Base-by-base conservation (phyloP, 2,113 vertebrate species). In the Barnardius zonarius region DNA sequence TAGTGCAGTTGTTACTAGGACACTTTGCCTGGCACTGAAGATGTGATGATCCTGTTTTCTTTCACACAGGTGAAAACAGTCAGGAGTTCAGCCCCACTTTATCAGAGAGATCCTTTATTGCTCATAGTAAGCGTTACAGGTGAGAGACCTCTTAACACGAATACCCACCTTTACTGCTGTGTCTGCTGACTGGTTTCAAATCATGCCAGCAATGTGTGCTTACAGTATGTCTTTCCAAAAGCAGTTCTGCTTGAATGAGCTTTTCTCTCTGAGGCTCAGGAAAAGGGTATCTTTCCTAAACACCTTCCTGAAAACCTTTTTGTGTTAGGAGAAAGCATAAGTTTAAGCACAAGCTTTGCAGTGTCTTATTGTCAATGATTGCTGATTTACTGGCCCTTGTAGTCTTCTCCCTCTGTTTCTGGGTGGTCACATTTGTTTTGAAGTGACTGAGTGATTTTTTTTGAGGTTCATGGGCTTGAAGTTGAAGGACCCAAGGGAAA, bases 41-140 rank as follows among this genome's bases (percentile, higher is more conserved):
- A n/a, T 41, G 20, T 77, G 49, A 22, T 46, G 66, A 54, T 67
- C 31, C 75, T 80, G 33, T 92, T 96, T 92, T 37, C 80, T 88
- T 79, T 81, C 76, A 28, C 19, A 31, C 92, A 99, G 99, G 99
- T 98, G 99, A 99, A 96, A 98, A 99, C 83, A 99, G 99, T 55
- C 99, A 99, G 61, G 98, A 99, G 95, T 99, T 99, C 96, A 99
- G 98, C 94, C 99, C 99, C n/a, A 99, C 99, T 62, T 98, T 98
- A 88, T 98, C 96, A 18, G 98, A 99, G 86, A 92, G 97, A 37
- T 95, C 97, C 62, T 98, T 97, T 93, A 97, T 98, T 39, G 97
- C 97, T 17, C 97, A 98, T 22, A 98, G 98, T 3, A 98, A 98
- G 72, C 98, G 96, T 73, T 98, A 97, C 98, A 98, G 98, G 98